Percentiles rank a stretch among this genome's conserved stretches.
Evolutionary conservation across 2,113 vertebrate species (phyloP).

Genomic region (Nesoenas mayeri): DNA sequence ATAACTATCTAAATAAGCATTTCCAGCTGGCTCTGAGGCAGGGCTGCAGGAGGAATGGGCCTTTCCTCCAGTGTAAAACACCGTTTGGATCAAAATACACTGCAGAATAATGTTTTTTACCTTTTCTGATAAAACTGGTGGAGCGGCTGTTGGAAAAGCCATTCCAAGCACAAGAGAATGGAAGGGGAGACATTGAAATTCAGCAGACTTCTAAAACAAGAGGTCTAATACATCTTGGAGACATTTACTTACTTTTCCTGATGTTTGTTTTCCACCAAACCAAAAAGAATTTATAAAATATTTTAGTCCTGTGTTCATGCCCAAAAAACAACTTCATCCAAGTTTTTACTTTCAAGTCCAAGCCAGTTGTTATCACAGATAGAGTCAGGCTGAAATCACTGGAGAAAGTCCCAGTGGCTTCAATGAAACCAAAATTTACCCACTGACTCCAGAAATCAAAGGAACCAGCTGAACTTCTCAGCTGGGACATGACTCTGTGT

Average conservation of each 20-base stretch:
- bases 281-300: neutral
- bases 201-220: neutral
- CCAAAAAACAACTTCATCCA: neutral
- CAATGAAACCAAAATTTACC: neutral
- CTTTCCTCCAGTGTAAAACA: neutral
- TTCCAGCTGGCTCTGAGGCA: neutral
- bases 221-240: neutral
- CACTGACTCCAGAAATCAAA: neutral
- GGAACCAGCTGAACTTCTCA: neutral
- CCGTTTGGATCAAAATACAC: neutral
- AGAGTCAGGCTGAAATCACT: neutral
- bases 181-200: neutral
- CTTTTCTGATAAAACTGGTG: neutral
- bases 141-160: neutral
- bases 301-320: neutral
- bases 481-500: neutral
- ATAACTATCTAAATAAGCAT: neutral
- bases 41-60: rapidly evolving
- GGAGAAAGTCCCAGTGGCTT: neutral
- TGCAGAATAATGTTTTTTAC: too few relatives aligned
- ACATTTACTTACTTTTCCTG: neutral
- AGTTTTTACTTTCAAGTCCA: neutral
- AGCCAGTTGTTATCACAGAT: neutral
- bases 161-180: neutral
- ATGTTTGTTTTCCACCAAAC: neutral